phyloP scores from a whole-genome alignment of 2,113 vertebrate species.

The Neotoma lepida region DNA sequence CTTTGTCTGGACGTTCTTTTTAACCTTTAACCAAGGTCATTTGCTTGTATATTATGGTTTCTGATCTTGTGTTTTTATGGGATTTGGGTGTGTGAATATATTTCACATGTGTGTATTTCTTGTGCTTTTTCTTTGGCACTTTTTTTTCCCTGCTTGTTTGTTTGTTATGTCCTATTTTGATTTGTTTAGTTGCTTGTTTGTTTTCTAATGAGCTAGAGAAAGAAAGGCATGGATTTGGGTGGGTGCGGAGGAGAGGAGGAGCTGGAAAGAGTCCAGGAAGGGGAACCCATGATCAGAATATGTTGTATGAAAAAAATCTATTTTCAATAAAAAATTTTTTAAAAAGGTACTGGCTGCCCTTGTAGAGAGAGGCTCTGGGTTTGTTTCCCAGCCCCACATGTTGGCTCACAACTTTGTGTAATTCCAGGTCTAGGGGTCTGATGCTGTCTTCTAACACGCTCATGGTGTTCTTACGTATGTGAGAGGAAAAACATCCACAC shows the following conservation, averaged over 20 bases:
- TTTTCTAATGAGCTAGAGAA: not conserved
- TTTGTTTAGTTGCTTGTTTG: not conserved
- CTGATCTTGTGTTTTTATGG: not conserved
- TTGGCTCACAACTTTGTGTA: not conserved
- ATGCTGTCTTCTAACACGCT: not conserved
- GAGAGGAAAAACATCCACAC: not conserved
- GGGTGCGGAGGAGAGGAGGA: not conserved
- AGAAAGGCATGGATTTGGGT: not conserved
- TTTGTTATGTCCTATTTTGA: not conserved
- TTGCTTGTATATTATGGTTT: not conserved
- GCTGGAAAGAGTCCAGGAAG: not conserved
- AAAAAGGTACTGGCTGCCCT: no score
- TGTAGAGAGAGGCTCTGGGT: not conserved
- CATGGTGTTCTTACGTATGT: not conserved
- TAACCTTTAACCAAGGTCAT: not conserved
- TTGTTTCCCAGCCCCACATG: not conserved
- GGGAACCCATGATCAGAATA: not conserved
- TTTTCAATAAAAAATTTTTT: not conserved
- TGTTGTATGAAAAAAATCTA: not conserved
- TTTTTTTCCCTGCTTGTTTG: not conserved
- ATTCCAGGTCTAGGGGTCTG: not conserved
- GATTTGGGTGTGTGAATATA: not conserved
- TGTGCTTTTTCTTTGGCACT: not conserved
- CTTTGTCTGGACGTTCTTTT: not conserved
- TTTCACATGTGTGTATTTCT: not conserved